Evolutionary conservation across 2,113 vertebrate genomes (phyloP).

Genomic region (Pluvialis apricaria): DNA sequence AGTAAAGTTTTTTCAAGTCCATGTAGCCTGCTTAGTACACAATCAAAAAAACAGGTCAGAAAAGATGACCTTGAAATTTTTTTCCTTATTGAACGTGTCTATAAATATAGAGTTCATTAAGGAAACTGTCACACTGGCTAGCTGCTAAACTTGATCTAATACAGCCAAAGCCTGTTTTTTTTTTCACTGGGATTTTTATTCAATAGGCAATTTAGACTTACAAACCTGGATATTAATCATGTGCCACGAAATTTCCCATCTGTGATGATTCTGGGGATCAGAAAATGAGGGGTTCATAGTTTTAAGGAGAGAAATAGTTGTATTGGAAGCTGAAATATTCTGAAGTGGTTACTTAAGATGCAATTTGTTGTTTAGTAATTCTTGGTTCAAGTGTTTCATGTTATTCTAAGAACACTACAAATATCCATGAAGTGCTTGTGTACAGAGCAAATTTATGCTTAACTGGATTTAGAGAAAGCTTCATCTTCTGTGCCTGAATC

Average conservation of each 20-base stretch:
- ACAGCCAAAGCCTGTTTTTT: background rate
- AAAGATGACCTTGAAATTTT: background rate
- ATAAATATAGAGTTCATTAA: background rate
- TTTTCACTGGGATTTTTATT: background rate
- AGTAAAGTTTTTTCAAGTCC: background rate
- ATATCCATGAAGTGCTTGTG: background rate
- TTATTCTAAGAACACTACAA: background rate
- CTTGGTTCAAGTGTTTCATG: background rate
- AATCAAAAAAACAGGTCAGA: background rate
- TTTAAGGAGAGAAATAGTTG: background rate
- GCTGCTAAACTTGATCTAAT: background rate
- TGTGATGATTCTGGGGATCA: background rate
- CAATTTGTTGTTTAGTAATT: background rate
- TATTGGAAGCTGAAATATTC: background rate
- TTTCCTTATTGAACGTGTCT: background rate
- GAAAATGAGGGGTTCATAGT: background rate
- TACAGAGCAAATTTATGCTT: background rate
- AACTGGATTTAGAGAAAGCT: background rate
- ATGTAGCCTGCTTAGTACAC: background rate
- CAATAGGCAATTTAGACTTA: background rate
- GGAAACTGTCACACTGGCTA: background rate
- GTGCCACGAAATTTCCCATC: background rate
- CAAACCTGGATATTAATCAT: background rate
- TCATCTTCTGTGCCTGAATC: background rate
- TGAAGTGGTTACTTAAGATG: background rate